Percentiles rank a stretch among this genome's conserved stretches.
These are phyloP conservation scores for Psilanteris sp. DNA, from an alignment of 1,140 invertebrate species.

Conservation along the genomic window DNA sequence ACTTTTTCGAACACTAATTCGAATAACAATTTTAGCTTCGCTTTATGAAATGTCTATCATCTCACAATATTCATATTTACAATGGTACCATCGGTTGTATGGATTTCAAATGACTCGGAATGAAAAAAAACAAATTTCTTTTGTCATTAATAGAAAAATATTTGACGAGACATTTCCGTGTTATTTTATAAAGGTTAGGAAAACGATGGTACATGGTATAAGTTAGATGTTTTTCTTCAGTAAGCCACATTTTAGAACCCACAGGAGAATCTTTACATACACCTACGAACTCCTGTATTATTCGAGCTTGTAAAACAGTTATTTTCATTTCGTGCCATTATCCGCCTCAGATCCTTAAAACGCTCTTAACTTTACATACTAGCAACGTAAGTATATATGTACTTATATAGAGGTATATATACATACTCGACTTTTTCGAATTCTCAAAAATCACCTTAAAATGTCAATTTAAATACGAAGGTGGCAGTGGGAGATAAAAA, in stretches of 20 bases:
- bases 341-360: constrained; percentile 44
- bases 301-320: constrained; percentile 51
- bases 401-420: not conserved
- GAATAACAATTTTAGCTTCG: not conserved
- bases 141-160: constrained; percentile 50
- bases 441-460: constrained; percentile 37
- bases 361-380: constrained; percentile 39
- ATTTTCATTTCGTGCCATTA: constrained; percentile 57
- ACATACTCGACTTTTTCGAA: constrained; percentile 5
- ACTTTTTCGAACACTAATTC: constrained; percentile 12
- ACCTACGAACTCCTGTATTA: constrained; percentile 32
- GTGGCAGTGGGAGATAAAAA: not conserved
- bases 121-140: constrained; percentile 42
- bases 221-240: constrained; percentile 44
- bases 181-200: constrained; percentile 31
- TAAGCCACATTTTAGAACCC: constrained; percentile 50
- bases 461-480: constrained; percentile 49
- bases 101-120: too few species aligned
- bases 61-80: too few species aligned
- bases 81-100: too few species aligned
- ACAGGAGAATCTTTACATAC: constrained; percentile 46
- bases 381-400: not conserved
- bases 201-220: constrained; percentile 16
- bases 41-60: too few species aligned
- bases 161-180: constrained; percentile 40